Conservation (phyloP, 2,797 vertebrate species). For the Acipenser transmontanus region DNA sequence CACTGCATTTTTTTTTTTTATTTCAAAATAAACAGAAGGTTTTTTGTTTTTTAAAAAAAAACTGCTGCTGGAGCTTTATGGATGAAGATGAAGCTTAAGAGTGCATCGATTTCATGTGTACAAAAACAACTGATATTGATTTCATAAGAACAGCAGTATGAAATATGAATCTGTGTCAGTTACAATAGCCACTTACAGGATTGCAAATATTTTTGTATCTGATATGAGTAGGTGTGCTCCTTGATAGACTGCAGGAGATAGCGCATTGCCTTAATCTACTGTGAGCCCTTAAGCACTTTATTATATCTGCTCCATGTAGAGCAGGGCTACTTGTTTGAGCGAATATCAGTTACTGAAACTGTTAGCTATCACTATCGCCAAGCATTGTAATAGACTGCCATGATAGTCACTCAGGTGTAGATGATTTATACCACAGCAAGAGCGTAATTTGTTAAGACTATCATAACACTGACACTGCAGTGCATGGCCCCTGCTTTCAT, state of each 20-base stretch:
- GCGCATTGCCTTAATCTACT: background rate
- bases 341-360: slow-evolving; percentile 22
- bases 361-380: slow-evolving; percentile 28
- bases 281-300: background rate
- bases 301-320: slow-evolving; percentile 6
- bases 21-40: background rate
- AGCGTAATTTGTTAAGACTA: slow-evolving; percentile 35
- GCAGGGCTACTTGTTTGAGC: slow-evolving; percentile 16
- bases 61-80: background rate
- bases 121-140: background rate
- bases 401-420: slow-evolving; percentile 26
- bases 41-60: background rate
- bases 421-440: slow-evolving; percentile 31
- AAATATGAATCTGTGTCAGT: background rate
- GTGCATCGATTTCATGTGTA: background rate
- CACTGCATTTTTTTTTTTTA: background rate
- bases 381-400: slow-evolving; percentile 29
- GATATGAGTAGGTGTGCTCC: background rate
- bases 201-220: background rate
- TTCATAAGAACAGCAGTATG: background rate
- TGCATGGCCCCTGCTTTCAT: slow-evolving; percentile 12
- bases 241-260: background rate
- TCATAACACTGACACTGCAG: slow-evolving; percentile 25
- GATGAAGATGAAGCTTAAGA: background rate
- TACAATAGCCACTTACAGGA: background rate